phyloP scores from a whole-genome alignment of 2,888 invertebrate species.

The Meliscaeva auricollis region DNA sequence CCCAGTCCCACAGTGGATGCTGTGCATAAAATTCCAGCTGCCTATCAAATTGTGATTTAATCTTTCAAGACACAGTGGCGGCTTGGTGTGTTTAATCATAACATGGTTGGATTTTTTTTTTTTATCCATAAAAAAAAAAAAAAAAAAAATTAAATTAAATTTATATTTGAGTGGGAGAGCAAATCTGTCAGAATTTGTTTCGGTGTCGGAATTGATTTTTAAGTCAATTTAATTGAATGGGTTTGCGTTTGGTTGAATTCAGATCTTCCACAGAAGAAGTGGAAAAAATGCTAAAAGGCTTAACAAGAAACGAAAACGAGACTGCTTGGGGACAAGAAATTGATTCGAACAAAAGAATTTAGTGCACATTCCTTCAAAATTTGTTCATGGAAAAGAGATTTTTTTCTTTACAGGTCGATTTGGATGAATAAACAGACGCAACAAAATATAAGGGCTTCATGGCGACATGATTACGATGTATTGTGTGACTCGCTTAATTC shows the following conservation, averaged over 20 bases:
- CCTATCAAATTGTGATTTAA: conserved; percentile 75
- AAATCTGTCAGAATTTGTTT: conserved; percentile 71
- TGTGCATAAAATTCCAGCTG: conserved; percentile 74
- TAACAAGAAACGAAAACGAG: conserved; percentile 46
- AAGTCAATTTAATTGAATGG: conserved; percentile 48
- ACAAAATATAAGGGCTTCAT: too few relatives aligned
- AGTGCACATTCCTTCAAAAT: too few relatives aligned
- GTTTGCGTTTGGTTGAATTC: conserved; percentile 8
- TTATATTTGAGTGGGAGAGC: conserved; percentile 61
- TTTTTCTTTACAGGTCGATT: too few relatives aligned
- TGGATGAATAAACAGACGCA: too few relatives aligned
- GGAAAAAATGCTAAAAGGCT: neutral
- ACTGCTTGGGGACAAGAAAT: conserved; percentile 58
- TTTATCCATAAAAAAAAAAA: conserved; percentile 28
- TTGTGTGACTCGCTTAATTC: too few relatives aligned
- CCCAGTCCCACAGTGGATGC: conserved; percentile 1
- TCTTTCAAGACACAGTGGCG: conserved; percentile 70
- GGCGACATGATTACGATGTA: too few relatives aligned
- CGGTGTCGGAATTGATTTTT: conserved; percentile 69
- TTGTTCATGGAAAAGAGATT: too few relatives aligned
- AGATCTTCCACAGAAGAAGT: neutral
- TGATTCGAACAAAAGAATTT: too few relatives aligned
- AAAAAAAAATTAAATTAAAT: conserved; percentile 9
- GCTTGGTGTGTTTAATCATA: conserved; percentile 67
- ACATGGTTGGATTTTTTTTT: conserved; percentile 53